phyloP scores from a whole-genome alignment of 2,113 vertebrate species.

The Eurystomus gularis region DNA sequence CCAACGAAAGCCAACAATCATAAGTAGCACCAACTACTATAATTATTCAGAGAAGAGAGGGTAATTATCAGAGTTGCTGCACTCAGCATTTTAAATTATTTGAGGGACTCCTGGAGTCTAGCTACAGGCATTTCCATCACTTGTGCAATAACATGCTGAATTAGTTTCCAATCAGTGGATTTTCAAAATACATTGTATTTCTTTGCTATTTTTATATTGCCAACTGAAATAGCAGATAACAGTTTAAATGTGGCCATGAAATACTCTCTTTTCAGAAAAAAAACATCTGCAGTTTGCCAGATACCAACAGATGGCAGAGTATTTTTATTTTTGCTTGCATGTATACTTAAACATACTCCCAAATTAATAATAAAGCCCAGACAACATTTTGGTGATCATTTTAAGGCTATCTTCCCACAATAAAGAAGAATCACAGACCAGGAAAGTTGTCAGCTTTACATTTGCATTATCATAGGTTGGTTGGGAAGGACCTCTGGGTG shows the following conservation, averaged over 20 bases:
- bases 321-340: not conserved
- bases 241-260: not conserved
- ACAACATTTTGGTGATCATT: not conserved
- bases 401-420: not conserved
- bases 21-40: fast-evolving
- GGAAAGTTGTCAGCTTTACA: not conserved
- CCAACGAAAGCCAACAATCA: too few species aligned
- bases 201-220: not conserved
- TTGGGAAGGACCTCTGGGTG: not conserved
- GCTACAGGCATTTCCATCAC: too few species aligned
- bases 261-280: not conserved
- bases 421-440: not conserved
- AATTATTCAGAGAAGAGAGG: not conserved
- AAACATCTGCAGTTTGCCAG: not conserved
- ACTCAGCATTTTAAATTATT: not conserved
- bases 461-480: too few species aligned
- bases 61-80: not conserved
- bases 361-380: not conserved
- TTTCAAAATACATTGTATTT: not conserved
- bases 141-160: not conserved
- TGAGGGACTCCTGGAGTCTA: not conserved
- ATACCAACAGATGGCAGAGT: not conserved
- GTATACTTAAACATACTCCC: not conserved
- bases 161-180: not conserved
- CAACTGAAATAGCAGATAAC: not conserved